Evolutionary conservation across 2,888 invertebrate genomes (phyloP).

Genomic region (Barypeithes pellucidus): DNA sequence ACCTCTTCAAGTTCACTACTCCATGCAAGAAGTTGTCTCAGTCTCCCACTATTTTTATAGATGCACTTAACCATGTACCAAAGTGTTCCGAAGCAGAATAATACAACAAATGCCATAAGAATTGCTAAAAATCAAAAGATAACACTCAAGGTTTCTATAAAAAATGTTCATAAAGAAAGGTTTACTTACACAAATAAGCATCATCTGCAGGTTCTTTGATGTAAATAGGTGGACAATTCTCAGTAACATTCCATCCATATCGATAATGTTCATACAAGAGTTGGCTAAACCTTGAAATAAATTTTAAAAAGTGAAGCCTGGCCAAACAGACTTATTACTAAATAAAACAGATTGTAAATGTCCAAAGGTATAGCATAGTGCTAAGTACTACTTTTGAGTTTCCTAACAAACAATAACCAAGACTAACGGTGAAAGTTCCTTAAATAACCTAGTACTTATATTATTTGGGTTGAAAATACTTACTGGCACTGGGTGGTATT

Average conservation of each 20-base stretch:
- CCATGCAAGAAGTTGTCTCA: slow-evolving; percentile 60
- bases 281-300: slow-evolving; percentile 62
- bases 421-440: not conserved
- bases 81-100: slow-evolving; percentile 69
- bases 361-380: no score
- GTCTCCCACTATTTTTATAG: slow-evolving; percentile 66
- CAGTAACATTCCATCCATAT: slow-evolving; percentile 68
- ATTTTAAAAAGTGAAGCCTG: slow-evolving; percentile 12
- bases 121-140: slow-evolving; percentile 66
- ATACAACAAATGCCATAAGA: slow-evolving; percentile 68
- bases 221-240: slow-evolving; percentile 28
- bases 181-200: slow-evolving; percentile 69
- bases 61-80: slow-evolving; percentile 71
- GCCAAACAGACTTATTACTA: no score
- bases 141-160: slow-evolving; percentile 6
- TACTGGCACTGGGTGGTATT: slow-evolving; percentile 61
- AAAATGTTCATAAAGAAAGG: not conserved
- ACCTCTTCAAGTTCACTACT: slow-evolving; percentile 66
- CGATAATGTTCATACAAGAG: slow-evolving; percentile 68
- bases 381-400: no score
- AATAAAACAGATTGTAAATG: no score
- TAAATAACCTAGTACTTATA: not conserved
- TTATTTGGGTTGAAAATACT: slow-evolving; percentile 47
- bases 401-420: no score
- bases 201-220: slow-evolving; percentile 69